Percentiles rank a stretch among this genome's conserved stretches.
phyloP scores from a whole-genome alignment of 2,888 invertebrate genomes.

The Cataglyphis cursor region DNA sequence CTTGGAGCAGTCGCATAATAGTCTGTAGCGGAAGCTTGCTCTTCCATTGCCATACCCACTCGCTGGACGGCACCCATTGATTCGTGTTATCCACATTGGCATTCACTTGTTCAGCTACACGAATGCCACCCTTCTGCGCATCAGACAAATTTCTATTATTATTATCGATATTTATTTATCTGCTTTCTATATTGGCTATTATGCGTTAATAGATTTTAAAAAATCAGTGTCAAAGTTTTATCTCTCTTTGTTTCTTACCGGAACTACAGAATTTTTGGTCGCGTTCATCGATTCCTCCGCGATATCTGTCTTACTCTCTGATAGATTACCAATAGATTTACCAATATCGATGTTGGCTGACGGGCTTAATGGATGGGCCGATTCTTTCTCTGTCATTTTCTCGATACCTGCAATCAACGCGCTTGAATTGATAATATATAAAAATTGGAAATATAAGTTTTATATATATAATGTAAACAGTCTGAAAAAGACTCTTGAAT shows the following conservation, averaged over 20 bases:
- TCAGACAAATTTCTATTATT: neutral
- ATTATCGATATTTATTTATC: neutral
- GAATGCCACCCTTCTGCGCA: constrained; percentile 89
- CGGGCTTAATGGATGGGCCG: constrained; percentile 91
- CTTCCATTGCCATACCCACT: constrained; percentile 99
- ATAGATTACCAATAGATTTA: constrained; percentile 70
- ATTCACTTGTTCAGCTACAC: constrained; percentile 87
- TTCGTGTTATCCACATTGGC: constrained; percentile 76
- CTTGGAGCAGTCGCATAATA: constrained; percentile 99
- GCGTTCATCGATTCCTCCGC: constrained; percentile 66
- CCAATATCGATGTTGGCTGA: constrained; percentile 79
- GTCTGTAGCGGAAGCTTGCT: constrained; percentile 99
- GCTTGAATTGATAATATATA: neutral
- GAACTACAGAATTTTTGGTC: constrained; percentile 83
- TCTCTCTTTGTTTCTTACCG: constrained; percentile 79
- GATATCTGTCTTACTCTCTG: constrained; percentile 73
- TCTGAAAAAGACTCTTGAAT: neutral
- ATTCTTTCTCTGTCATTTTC: constrained; percentile 97
- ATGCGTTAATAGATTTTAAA: neutral
- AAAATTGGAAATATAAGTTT: neutral
- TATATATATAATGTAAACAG: neutral
- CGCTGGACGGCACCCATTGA: constrained; percentile 96
- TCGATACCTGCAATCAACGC: constrained; percentile 89
- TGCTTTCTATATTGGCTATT: neutral
- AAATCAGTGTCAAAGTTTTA: neutral